Evolutionary conservation across 2,113 vertebrate genomes (phyloP), one percentile per base, ranked within the genome.

Genomic region (Okapia johnstoni): DNA sequence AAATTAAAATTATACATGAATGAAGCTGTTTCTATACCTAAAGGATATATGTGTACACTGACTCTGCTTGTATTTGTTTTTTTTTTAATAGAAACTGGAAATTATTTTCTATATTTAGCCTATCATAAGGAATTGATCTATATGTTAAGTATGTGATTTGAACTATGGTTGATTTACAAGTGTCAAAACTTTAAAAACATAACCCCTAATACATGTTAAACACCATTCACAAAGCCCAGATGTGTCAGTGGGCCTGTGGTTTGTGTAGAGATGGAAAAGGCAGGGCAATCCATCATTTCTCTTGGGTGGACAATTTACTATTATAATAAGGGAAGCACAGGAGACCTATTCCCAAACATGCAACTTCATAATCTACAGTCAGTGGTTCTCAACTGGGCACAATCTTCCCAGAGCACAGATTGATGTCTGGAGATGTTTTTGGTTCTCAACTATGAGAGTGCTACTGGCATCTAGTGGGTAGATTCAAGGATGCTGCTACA

Each of bases 121-220:
- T 95, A 25, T 98, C 73, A 97, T 97, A 98, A 95, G 97, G 21
- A 96, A 58, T 76, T 88, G 94, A 96, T 97, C 88, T 93, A 15
- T 96, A 73, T 99, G 97, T 99, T 70, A 99, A 98, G 98, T 98
- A 30, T 28, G 57, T 97, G 86, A 98, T 94, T 97, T 81, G 94
- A 98, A 95, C 58, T 87, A 1, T 77, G 95, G 61, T 97, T 98
- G 87, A 96, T 93, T 97, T 98, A 95, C 79, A 94, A 91, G 57
- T 96, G 90, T 93, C 25, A 63, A 19, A 79, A 14, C 73, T 95
- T 93, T 92, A 95, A 84, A 97, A 90, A 48, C 30, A 2, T 61
- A 26, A 43, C 43, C 88, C 33, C 19, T 76, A 25, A n/a, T 54
- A 60, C 28, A 19, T 40, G 77, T 81, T 73, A 77, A 84, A 9